Percentiles rank a stretch among this genome's conserved stretches.
Conservation (phyloP, 2,113 vertebrate species). For the Sebastes fasciatus region DNA sequence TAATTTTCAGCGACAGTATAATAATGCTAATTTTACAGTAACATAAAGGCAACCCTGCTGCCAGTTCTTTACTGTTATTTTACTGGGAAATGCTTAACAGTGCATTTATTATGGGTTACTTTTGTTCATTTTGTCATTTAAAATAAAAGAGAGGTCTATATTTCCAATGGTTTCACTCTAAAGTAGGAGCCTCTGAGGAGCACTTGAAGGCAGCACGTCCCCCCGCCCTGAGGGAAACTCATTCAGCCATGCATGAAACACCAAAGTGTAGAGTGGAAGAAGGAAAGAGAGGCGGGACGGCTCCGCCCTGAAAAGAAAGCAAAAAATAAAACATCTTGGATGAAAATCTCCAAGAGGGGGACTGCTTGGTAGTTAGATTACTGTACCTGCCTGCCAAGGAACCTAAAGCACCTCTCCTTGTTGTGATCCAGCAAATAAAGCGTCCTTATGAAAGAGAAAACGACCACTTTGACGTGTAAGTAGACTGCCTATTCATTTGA, state of each 20-base stretch:
- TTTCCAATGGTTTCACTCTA: background rate
- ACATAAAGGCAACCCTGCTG: too few species aligned
- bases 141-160: background rate
- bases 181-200: slow-evolving; percentile 13
- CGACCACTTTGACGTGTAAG: slow-evolving; percentile 80
- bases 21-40: too few species aligned
- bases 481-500: slow-evolving; percentile 28
- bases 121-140: background rate
- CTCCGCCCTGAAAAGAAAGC: slow-evolving; percentile 70
- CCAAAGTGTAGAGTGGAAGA: slow-evolving; percentile 47
- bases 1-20: too few species aligned
- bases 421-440: slow-evolving; percentile 21
- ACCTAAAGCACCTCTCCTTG: background rate
- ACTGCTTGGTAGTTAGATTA: slow-evolving; percentile 68
- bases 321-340: slow-evolving; percentile 30
- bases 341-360: slow-evolving; percentile 55
- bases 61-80: too few species aligned
- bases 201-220: slow-evolving; percentile 38
- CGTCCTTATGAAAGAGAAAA: slow-evolving; percentile 84
- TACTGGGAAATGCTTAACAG: too few species aligned
- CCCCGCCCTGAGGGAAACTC: slow-evolving; percentile 48
- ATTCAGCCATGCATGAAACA: slow-evolving; percentile 43
- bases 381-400: slow-evolving; percentile 33
- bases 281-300: slow-evolving; percentile 74
- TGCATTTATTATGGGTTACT: background rate